These are phyloP conservation scores for Lutjanus erythropterus DNA, from an alignment of 2,113 vertebrate genomes.

Conservation along the genomic window DNA sequence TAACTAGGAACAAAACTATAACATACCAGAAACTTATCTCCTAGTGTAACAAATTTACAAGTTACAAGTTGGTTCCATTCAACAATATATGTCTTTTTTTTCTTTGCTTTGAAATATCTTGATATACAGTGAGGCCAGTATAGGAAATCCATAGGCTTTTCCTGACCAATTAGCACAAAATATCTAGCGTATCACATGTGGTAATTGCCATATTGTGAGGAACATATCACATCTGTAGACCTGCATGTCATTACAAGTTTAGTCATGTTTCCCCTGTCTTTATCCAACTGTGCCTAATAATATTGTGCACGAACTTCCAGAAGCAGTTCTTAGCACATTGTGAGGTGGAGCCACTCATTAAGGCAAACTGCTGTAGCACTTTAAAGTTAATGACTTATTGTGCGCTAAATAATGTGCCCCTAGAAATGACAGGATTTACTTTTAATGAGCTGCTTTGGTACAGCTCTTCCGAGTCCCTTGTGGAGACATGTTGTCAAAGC, in stretches of 20 bases:
- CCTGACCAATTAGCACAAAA: neutral
- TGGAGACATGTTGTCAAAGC: conserved; percentile 49
- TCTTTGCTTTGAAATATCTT: neutral
- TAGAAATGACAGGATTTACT: conserved; percentile 38
- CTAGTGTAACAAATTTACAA: conserved; percentile 1
- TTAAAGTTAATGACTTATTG: conserved; percentile 50
- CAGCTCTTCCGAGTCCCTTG: neutral
- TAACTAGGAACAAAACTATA: conserved; percentile 5
- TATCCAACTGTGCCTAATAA: neutral
- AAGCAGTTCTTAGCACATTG: conserved; percentile 24
- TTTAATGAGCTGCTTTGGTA: conserved; percentile 49
- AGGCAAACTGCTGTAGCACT: conserved; percentile 17
- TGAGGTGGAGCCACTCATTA: conserved; percentile 36
- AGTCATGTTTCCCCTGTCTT: neutral
- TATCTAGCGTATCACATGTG: neutral
- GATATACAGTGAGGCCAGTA: neutral
- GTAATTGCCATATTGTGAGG: conserved; percentile 2
- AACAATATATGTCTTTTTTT: neutral
- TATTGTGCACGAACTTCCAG: conserved; percentile 3
- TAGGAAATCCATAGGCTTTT: neutral
- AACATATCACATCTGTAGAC: conserved; percentile 5
- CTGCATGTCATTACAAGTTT: neutral
- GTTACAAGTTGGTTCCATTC: neutral
- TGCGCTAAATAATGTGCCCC: conserved; percentile 45
- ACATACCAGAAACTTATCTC: neutral